phyloP scores from a whole-genome alignment of 1,140 invertebrate species.

The Drosophila quadrilineata region DNA sequence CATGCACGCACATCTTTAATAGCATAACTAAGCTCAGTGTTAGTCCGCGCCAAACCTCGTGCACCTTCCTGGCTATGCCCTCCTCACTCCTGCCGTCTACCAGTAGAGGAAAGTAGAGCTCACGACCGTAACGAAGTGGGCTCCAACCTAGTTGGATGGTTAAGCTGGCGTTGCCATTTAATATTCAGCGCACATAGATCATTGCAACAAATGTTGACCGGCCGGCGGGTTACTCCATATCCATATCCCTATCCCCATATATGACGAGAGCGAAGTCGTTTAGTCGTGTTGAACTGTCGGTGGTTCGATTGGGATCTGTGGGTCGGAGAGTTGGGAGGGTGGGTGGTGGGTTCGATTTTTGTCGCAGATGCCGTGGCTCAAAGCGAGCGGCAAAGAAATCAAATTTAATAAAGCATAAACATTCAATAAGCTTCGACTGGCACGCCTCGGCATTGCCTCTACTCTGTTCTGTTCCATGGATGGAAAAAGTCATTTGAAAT shows the following conservation, averaged over 20 bases:
- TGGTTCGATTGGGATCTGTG: not conserved
- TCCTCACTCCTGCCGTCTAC: not conserved
- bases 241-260: too few relatives aligned
- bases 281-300: too few relatives aligned
- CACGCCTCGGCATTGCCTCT: conserved; percentile 16
- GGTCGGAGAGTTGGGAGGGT: not conserved
- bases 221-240: conserved; percentile 6
- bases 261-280: conserved; percentile 8
- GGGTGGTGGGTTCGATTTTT: conserved; percentile 3
- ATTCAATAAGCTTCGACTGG: conserved; percentile 69
- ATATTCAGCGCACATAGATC: conserved; percentile 80
- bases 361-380: conserved; percentile 17
- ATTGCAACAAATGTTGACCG: conserved; percentile 74
- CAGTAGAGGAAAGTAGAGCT: too few relatives aligned
- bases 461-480: not conserved
- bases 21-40: too few relatives aligned
- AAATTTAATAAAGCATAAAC: conserved; percentile 80
- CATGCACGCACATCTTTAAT: too few relatives aligned
- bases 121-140: conserved; percentile 4
- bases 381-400: conserved; percentile 56
- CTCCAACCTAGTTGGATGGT: conserved; percentile 5
- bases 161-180: conserved; percentile 50
- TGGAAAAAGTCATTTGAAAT: conserved; percentile 70
- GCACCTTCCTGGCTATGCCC: too few relatives aligned
- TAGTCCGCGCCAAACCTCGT: too few relatives aligned